Conservation (phyloP, 2,797 vertebrate species). For the Micropoecilia bifurca region DNA sequence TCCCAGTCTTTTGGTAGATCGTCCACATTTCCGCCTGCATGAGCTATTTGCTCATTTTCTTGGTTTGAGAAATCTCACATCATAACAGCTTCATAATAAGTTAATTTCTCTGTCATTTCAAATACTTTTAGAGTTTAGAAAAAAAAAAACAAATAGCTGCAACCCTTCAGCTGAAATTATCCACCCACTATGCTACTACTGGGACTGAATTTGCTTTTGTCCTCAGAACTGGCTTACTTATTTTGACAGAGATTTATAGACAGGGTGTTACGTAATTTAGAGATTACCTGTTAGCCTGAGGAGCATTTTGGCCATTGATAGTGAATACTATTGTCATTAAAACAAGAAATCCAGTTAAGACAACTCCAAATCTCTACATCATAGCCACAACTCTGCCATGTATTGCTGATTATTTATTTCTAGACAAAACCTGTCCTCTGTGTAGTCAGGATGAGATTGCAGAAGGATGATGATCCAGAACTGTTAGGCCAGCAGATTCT, state of each 20-base stretch:
- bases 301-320: not conserved
- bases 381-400: not conserved
- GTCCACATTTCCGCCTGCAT: slow-evolving; percentile 67
- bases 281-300: too few species aligned
- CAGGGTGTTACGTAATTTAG: too few species aligned
- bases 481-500: slow-evolving; percentile 5
- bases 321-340: not conserved
- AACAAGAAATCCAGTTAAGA: not conserved
- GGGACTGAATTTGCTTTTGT: not conserved
- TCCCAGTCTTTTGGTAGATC: slow-evolving; percentile 68
- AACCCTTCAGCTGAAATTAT: not conserved
- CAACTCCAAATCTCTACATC: too few species aligned
- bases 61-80: slow-evolving; percentile 30
- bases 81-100: slow-evolving; percentile 38
- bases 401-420: not conserved
- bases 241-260: not conserved
- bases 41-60: slow-evolving; percentile 48
- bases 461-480: not conserved
- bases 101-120: not conserved
- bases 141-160: not conserved
- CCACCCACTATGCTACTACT: not conserved
- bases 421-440: not conserved
- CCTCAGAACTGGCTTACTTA: not conserved
- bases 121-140: not conserved
- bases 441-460: not conserved